Conservation (phyloP, 2,113 vertebrate genomes). For the Ardeotis arabs region DNA sequence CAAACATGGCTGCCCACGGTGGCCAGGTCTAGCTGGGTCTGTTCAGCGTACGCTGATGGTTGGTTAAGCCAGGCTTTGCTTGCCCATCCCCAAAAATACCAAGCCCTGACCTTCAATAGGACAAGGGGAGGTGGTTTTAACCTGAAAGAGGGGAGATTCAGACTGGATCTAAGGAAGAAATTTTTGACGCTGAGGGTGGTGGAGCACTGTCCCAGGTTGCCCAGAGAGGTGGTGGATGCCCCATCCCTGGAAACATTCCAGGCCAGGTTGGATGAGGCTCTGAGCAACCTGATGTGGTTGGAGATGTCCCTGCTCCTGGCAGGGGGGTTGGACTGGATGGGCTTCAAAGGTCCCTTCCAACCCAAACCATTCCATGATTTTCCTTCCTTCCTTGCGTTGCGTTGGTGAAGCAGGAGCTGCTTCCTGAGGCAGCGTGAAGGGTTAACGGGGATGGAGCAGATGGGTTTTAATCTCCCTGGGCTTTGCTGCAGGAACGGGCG, state of each 20-base stretch:
- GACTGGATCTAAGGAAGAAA: not conserved
- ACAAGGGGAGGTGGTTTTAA: not conserved
- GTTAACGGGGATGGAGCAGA: accelerated
- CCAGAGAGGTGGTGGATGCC: not conserved
- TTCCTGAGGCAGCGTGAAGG: accelerated
- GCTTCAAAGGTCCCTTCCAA: too few species aligned
- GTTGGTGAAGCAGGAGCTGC: not conserved
- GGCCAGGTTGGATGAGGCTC: not conserved
- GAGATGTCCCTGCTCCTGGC: not conserved
- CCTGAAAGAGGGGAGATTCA: not conserved
- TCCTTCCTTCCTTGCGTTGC: too few species aligned
- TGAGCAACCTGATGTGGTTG: not conserved
- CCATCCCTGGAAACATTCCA: not conserved
- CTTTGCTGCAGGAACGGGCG: not conserved
- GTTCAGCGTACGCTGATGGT: not conserved
- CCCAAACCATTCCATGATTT: not conserved
- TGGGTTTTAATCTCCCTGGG: not conserved
- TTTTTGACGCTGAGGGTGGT: not conserved
- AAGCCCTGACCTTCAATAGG: not conserved
- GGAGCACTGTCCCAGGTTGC: not conserved
- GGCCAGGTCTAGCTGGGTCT: not conserved
- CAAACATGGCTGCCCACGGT: accelerated
- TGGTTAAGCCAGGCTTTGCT: not conserved
- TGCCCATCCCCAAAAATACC: not conserved
- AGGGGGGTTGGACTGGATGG: not conserved